phyloP scores from a whole-genome alignment of 2,797 vertebrate genomes.

The Crocodylus rhombifer region DNA sequence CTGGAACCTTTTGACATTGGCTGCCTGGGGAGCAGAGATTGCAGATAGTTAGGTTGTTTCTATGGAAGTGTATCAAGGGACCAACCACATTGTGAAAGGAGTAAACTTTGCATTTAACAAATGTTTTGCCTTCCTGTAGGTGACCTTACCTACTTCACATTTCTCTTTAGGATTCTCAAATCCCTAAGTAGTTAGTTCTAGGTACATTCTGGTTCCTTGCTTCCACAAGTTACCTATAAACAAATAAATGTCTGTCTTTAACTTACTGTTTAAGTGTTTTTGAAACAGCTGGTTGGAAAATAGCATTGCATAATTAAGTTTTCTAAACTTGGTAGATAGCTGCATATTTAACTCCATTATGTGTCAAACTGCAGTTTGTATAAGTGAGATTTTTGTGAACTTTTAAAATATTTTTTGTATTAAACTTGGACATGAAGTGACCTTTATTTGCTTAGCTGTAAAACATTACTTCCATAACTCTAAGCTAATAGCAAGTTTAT shows the following conservation, averaged over 20 bases:
- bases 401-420: slow-evolving; percentile 22
- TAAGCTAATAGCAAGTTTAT: not conserved
- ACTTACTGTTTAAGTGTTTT: slow-evolving; percentile 9
- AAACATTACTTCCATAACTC: not conserved
- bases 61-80: not conserved
- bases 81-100: not conserved
- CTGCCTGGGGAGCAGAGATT: not conserved
- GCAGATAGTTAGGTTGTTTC: not conserved
- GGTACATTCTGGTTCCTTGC: not conserved
- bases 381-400: slow-evolving; percentile 2
- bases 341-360: not conserved
- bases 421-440: slow-evolving; percentile 14
- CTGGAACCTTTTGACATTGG: not conserved
- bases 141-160: not conserved
- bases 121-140: not conserved
- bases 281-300: slow-evolving; percentile 15
- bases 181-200: not conserved
- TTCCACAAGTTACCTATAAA: not conserved
- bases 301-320: not conserved
- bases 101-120: not conserved
- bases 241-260: not conserved
- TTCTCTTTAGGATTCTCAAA: not conserved
- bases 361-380: not conserved
- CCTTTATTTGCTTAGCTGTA: not conserved
- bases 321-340: not conserved